Base-by-base conservation (phyloP, 2,888 invertebrate species). In the Cheilosia variabilis region DNA sequence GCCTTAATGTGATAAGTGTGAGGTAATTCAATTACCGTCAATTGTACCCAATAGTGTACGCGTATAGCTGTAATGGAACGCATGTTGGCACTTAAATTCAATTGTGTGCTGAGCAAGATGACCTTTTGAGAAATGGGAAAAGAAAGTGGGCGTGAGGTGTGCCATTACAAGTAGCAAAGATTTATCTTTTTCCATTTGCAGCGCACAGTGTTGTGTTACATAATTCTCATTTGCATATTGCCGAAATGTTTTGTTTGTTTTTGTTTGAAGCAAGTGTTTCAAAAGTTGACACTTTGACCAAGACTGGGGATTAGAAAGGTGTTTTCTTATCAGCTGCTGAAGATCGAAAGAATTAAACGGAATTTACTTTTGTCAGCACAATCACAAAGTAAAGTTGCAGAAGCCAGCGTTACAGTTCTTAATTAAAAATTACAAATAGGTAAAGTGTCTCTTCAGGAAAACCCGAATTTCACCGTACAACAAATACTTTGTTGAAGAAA, bases 11-110 rank as follows among this genome's bases (percentile, higher is more conserved):
- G 76, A 68, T 77, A 86, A 86, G 76, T 81, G 76, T 72, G 71
- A 72, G 66, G 77, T 86, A 86, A 81, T 86, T 86, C 81, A 81
- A 86, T 86, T 81, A 86, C 72, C 60, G 71, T 58, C 63, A 81
- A 86, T 72, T 79, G 72, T 55, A 63, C 22, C 34, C 13, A 45
- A 47, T 13, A 13, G 13, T 37, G 37, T 17, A 47, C 50, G 24
- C 9, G 22, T 2, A 24, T 47, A 31, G 19, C 2, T 9, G 24
- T 15, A 34, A 37, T 50, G 53, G 58, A 45, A 80, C 69, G 69
- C 75, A 73, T 75, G 79, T 79, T 84, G 34, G 69, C 57, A 57
- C 63, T 75, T 84, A 66, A 69, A 65, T 24, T 80, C 79, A 84
- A 84, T 79, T 80, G 60, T 34, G 50, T n/a, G 34, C 60, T 13